Conservation (phyloP, 1,140 invertebrate genomes). For the Acromyrmex charruanus region DNA sequence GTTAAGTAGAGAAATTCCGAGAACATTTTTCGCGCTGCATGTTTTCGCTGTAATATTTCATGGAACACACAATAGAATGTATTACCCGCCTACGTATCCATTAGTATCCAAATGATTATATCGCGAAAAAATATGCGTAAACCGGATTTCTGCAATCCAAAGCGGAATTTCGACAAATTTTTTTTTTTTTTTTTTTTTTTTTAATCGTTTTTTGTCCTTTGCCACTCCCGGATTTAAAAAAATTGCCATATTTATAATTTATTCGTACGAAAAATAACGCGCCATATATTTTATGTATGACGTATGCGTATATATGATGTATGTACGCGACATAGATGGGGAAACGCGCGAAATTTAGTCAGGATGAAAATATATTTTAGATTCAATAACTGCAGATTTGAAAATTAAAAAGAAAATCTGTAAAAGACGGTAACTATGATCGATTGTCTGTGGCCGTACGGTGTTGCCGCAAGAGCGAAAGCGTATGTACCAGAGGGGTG, state of each 20-base stretch:
- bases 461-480: slow-evolving; percentile 40
- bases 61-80: slow-evolving; percentile 26
- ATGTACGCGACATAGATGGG: background rate
- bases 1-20: slow-evolving; percentile 55
- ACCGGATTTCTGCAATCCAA: slow-evolving; percentile 36
- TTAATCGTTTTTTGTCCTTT: slow-evolving; percentile 21
- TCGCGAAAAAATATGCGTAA: slow-evolving; percentile 38
- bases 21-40: slow-evolving; percentile 21
- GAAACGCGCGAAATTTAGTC: background rate
- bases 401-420: slow-evolving; percentile 33
- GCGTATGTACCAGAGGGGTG: slow-evolving; percentile 22
- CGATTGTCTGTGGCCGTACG: slow-evolving; percentile 55
- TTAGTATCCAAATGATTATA: slow-evolving; percentile 56
- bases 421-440: slow-evolving; percentile 44
- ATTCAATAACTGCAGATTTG: background rate
- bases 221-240: background rate
- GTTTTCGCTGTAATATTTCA: slow-evolving; percentile 24
- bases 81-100: slow-evolving; percentile 42
- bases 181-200: background rate
- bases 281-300: slow-evolving; percentile 13
- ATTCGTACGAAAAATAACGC: slow-evolving; percentile 26
- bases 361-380: slow-evolving; percentile 12
- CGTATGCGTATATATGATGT: too few relatives aligned
- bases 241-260: slow-evolving; percentile 44
- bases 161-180: slow-evolving; percentile 36